phyloP scores from a whole-genome alignment of 2,113 vertebrate genomes.

The Chauna torquata region DNA sequence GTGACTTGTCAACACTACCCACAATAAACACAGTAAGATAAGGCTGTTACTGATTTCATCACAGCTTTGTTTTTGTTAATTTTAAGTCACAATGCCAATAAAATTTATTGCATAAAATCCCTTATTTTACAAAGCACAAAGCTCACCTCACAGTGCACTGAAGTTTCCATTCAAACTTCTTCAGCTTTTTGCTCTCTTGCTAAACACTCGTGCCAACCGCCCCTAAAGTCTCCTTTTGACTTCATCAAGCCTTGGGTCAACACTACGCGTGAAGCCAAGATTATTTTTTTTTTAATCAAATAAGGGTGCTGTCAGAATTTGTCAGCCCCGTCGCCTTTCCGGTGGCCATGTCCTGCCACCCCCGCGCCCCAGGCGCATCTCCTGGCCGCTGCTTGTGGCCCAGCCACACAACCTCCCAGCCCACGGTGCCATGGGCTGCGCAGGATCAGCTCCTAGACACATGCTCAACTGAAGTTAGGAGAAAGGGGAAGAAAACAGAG shows the following conservation, averaged over 20 bases:
- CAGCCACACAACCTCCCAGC: too few species aligned
- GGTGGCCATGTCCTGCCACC: too few species aligned
- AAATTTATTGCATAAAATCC: background rate
- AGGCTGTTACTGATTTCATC: slow-evolving; percentile 38
- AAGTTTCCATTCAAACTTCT: background rate
- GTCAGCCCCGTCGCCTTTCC: background rate
- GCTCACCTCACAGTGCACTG: rapidly evolving
- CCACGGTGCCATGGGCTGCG: background rate
- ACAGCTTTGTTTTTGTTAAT: background rate
- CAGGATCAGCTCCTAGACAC: background rate
- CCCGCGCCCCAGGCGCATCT: too few species aligned
- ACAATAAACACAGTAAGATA: slow-evolving; percentile 56
- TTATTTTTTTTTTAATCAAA: slow-evolving; percentile 55
- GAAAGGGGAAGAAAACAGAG: background rate
- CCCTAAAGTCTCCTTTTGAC: background rate
- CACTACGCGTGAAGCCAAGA: background rate
- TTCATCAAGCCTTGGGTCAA: slow-evolving; percentile 24
- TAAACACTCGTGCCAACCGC: background rate
- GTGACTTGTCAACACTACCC: slow-evolving; percentile 48
- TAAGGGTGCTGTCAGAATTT: background rate
- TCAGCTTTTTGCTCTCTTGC: rapidly evolving
- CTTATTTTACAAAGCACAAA: background rate
- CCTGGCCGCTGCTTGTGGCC: too few species aligned
- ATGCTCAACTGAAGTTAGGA: background rate
- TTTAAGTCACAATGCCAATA: background rate